phyloP scores from a whole-genome alignment of 2,888 invertebrate genomes.

The Lasioglossum zephyrum region DNA sequence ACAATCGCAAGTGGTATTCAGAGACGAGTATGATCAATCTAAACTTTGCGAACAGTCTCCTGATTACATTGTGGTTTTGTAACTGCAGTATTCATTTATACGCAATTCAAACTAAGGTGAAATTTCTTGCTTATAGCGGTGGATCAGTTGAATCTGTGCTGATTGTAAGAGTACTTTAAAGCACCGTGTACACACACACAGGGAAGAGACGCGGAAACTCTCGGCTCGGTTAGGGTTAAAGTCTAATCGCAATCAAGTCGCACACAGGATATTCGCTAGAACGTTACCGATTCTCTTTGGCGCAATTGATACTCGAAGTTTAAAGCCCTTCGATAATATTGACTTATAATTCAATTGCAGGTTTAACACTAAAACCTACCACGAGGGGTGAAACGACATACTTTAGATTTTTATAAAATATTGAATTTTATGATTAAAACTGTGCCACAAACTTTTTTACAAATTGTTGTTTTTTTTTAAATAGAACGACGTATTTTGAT shows the following conservation, averaged over 20 bases:
- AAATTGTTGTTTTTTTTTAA: no score
- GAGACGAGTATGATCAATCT: constrained; percentile 48
- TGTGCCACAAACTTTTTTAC: not conserved
- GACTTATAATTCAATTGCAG: not conserved
- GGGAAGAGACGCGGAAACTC: constrained; percentile 30
- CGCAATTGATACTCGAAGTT: not conserved
- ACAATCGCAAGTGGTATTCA: constrained; percentile 29
- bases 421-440: no score
- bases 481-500: no score
- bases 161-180: constrained; percentile 54
- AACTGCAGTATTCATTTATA: constrained; percentile 52
- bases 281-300: constrained; percentile 15
- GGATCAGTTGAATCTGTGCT: constrained; percentile 44
- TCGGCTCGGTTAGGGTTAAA: constrained; percentile 18
- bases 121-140: constrained; percentile 43
- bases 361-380: no score
- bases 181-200: constrained; percentile 12
- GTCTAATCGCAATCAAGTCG: constrained; percentile 36
- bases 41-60: constrained; percentile 47
- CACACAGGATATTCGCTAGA: constrained; percentile 1
- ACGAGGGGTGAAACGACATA: no score
- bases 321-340: not conserved
- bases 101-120: constrained; percentile 48
- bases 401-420: no score
- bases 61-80: constrained; percentile 45